Evolutionary conservation across 2,888 invertebrate species (phyloP), one percentile per base, ranked within the genome.

Genomic region (Crocallis elinguaria): DNA sequence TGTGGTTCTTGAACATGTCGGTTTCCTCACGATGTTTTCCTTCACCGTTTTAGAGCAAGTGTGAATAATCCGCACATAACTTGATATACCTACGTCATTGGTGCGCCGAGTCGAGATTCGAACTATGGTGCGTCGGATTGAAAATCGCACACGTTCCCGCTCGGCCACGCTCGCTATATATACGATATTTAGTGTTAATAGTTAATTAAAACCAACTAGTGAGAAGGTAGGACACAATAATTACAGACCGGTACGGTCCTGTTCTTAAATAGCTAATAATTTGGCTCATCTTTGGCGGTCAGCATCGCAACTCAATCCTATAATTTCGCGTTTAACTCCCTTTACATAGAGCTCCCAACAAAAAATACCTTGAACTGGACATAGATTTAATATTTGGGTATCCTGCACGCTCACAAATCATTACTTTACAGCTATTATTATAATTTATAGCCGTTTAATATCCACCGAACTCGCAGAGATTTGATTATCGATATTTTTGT

Each of bases 371-470:
- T 48, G 30, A 52, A 62, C 60, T 64, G 53, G 63, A 61, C 62
- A 62, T 64, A 53, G 53, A 51, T 59, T 60, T 58, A 62, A 57
- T 60, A 62, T 30, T 41, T 45, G 45, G 49, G 51, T 54, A 59
- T 57, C 57, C 44, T 73, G 72, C 73, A 73, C 74, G 67, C 75
- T 74, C 69, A 71, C 67, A 65, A 75, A 69, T 78, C 79, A 78
- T 83, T 86, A 81, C 82, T 86, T 85, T 78, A 77, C 74, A 80
- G 81, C 79, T 85, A 90, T 91, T 90, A 89, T 76, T 79, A 86
- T 90, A 91, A 91, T 89, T 89, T 90, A 91, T 89, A 88, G 88
- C 82, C 80, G 79, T 87, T 89, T 89, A 88, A 89, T 90, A 86
- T 78, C 75, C 79, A 75, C 75, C 74, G 74, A 80, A 80, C 77